phyloP scores from a whole-genome alignment of 2,888 invertebrate species.

The Oscheius sp. region DNA sequence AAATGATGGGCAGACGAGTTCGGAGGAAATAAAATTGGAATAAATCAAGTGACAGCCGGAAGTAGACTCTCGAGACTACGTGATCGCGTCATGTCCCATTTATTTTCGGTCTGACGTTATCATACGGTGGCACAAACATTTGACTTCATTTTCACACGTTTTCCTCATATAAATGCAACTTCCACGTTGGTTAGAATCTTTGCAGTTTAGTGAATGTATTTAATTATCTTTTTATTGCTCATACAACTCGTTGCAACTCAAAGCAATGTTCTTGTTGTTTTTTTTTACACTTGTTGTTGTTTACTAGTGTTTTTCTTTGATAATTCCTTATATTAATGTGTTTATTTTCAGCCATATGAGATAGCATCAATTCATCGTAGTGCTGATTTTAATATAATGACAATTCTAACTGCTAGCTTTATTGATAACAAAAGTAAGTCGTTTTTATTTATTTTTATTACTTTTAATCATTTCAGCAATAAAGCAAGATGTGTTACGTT shows the following conservation, averaged over 20 bases:
- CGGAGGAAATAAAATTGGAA: too few species aligned
- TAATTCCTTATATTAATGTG: background rate
- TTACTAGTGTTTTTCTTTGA: too few species aligned
- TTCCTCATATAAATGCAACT: too few species aligned
- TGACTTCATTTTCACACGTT: background rate
- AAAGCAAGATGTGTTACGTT: constrained; percentile 46
- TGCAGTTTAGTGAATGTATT: too few species aligned
- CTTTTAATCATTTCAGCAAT: constrained; percentile 13
- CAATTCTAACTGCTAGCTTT: background rate
- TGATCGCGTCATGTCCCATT: background rate
- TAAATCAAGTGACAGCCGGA: too few species aligned
- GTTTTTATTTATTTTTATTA: background rate
- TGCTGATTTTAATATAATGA: background rate
- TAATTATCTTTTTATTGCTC: too few species aligned
- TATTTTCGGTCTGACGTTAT: background rate
- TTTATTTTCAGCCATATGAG: constrained; percentile 6
- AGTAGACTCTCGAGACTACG: background rate
- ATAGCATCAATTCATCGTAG: background rate
- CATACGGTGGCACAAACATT: background rate
- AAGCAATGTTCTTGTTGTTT: too few species aligned
- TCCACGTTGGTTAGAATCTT: background rate
- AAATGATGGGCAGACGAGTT: background rate
- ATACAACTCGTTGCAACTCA: too few species aligned
- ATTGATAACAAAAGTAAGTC: background rate
- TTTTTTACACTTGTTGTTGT: too few species aligned